Base-by-base conservation (phyloP, 2,888 invertebrate genomes). In the Drosophila barbarae region DNA sequence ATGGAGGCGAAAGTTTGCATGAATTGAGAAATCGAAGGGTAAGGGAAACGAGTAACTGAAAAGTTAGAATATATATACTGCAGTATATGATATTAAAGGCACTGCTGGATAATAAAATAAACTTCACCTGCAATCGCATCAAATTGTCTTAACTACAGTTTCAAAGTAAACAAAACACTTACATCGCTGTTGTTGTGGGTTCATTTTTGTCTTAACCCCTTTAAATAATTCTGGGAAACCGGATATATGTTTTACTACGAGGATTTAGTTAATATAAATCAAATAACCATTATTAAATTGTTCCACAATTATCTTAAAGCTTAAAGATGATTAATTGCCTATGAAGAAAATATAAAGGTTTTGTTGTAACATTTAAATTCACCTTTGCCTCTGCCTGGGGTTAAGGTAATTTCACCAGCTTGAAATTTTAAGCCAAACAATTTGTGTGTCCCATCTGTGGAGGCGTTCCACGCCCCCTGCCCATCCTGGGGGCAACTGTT, bases 11-110 rank as follows among this genome's bases (percentile, higher is more conserved):
- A 38, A 53, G 36, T 56, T 56, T 53, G 26, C 60, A 38, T 59
- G 46, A 46, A 47, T 59, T 44, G n/a, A 36, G 26, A 28, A 34
- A 46, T 59, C 44, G 59, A 60, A 60, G 30, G 21, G 23, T 9
- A 21, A 10, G 21, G 55, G 18, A 21, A 32, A 21, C 12, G 12
- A 21, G n/a, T 36, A 21, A 34, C 18, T 9, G 13, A 15, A 28
- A 30, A 10, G 18, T 21, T 21, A 21, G 21, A 12, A 18, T 4
- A 13, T 39, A 18, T 18, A 18, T 18, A 18, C 18, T 18, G 18
- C 18, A 18, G 18, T 18, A 18, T 18, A 18, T 18, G 18, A 18
- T 18, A 18, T 51, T 30, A 15, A 30, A 21, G 36, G n/a, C 6
- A 8, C 2, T 12, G 15, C 4, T 4, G 30, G 30, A 9, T 15